Conservation (phyloP, 2,888 invertebrate genomes). For the Pollenia labialis region DNA sequence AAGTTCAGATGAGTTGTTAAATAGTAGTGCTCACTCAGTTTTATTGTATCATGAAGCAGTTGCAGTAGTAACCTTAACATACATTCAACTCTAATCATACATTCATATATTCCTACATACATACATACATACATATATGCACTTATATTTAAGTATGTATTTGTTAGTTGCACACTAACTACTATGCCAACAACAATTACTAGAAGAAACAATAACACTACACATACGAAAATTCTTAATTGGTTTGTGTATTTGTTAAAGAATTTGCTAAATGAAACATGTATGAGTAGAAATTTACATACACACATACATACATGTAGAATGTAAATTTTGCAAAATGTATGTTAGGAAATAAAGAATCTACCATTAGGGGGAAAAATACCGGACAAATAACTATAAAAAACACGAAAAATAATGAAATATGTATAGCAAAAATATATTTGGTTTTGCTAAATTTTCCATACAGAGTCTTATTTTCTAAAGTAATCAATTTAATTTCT, state of each 20-base stretch:
- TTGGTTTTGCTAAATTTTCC: no score
- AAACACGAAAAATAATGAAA: no score
- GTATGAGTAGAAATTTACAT: constrained; percentile 5
- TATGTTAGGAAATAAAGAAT: no score
- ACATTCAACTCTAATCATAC: constrained; percentile 31
- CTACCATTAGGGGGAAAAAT: no score
- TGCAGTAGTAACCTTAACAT: constrained; percentile 56
- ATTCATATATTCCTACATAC: constrained; percentile 10
- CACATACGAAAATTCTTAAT: constrained; percentile 49
- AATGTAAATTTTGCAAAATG: no score
- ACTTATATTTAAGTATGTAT: neutral
- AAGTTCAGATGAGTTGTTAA: constrained; percentile 53
- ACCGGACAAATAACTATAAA: no score
- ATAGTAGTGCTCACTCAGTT: constrained; percentile 14
- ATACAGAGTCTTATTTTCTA: no score
- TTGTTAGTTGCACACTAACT: neutral
- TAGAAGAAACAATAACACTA: neutral
- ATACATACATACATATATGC: neutral
- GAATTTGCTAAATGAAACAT: constrained; percentile 36
- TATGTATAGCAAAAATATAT: no score
- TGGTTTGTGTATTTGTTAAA: constrained; percentile 66
- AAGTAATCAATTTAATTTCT: no score
- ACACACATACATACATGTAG: neutral
- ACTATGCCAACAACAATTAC: neutral
- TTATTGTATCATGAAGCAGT: neutral